phyloP scores from a whole-genome alignment of 2,888 invertebrate genomes.

The Andricus quercusramuli region DNA sequence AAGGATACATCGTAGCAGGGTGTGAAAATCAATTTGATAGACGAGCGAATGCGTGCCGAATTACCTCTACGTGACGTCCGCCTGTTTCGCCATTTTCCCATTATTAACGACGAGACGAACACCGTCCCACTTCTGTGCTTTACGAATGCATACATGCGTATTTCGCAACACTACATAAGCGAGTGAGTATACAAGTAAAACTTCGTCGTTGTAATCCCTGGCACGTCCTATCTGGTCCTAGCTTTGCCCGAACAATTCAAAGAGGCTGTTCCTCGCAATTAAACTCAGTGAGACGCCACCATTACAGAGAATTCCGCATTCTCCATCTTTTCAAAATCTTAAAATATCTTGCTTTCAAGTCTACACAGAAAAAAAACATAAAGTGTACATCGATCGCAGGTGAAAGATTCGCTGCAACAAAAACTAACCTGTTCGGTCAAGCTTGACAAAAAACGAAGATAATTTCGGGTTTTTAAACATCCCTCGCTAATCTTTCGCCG shows the following conservation, averaged over 20 bases:
- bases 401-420: no score
- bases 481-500: no score
- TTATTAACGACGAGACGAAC: conserved; percentile 74
- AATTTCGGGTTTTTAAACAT: no score
- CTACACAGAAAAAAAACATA: no score
- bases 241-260: conserved; percentile 58
- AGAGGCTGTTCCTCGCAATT: conserved; percentile 62
- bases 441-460: no score
- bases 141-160: conserved; percentile 59
- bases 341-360: background rate
- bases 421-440: no score
- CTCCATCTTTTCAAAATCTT: conserved; percentile 37
- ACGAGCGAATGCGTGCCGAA: conserved; percentile 76
- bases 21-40: conserved; percentile 77
- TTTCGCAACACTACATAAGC: conserved; percentile 63
- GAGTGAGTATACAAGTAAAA: conserved; percentile 56
- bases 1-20: conserved; percentile 62
- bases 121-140: conserved; percentile 57
- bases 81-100: conserved; percentile 77
- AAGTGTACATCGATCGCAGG: no score
- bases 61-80: conserved; percentile 78
- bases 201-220: conserved; percentile 69
- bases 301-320: conserved; percentile 44
- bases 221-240: conserved; percentile 72
- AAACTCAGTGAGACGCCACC: conserved; percentile 57